phyloP scores from a whole-genome alignment of 2,113 vertebrate species.

The Otus sunia region DNA sequence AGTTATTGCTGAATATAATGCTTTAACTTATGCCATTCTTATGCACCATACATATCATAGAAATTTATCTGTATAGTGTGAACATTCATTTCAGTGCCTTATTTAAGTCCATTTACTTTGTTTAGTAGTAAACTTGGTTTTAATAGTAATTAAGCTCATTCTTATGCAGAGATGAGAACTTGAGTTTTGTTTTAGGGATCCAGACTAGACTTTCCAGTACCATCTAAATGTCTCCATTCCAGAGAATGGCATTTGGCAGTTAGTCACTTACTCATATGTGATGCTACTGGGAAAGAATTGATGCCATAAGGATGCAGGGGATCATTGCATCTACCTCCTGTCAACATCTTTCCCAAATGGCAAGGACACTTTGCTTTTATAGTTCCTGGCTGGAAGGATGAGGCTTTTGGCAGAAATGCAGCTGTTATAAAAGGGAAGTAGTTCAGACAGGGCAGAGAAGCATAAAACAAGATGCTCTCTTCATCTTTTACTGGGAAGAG shows the following conservation, averaged over 20 bases:
- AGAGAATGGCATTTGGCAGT: neutral
- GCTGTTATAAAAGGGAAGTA: neutral
- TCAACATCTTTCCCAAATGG: conserved; percentile 37
- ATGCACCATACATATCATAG: neutral
- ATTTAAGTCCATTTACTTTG: neutral
- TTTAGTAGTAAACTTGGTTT: neutral
- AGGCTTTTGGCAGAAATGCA: conserved; percentile 34
- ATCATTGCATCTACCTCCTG: conserved; percentile 39
- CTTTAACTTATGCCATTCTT: neutral
- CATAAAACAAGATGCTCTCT: conserved; percentile 2
- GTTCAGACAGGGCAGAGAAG: conserved; percentile 15
- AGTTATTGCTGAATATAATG: neutral
- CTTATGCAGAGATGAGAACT: neutral
- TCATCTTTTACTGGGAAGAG: neutral
- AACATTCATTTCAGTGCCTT: neutral
- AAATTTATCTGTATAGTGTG: neutral
- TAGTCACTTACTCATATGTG: neutral
- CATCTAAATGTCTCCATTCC: neutral
- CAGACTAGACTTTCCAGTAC: neutral
- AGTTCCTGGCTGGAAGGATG: neutral
- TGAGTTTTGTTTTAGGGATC: neutral
- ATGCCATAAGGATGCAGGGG: conserved; percentile 1
- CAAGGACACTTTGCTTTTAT: conserved; percentile 32
- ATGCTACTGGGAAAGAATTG: neutral
- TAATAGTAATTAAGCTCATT: neutral